Evolutionary conservation across 1,140 invertebrate species (phyloP), one percentile per base, ranked within the genome.

Genomic region (Leptinotarsa lineolata): DNA sequence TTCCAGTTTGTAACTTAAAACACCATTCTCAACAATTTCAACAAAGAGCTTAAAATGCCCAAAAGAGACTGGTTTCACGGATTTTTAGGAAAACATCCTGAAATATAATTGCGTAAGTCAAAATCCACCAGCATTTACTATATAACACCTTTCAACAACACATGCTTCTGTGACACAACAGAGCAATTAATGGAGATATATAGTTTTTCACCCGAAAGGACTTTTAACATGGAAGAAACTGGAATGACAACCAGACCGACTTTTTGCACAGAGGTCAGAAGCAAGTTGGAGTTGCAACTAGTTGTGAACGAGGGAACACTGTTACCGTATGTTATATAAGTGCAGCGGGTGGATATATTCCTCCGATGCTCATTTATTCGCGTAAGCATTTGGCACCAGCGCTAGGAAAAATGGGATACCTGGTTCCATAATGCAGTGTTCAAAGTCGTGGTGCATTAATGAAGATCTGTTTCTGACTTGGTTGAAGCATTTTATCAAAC

Each of bases 321-420:
- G 46, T 48, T 16, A 22, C 18, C 15, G 18, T 65, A 21, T 65
- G 63, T 65, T 65, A 15, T 30, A n/a, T 6, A 6, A 30, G 6
- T 30, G 30, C 11, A 30, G 30, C 1, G 30, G 30, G 30, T 30
- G 1, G 63, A n/a, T 65, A 22, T 13, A 24, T 15, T 22, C 63
- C 63, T 22, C 63, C 20, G 8, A 65, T 30, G 63, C 24, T 65
- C 16, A 65, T 65, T 65, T 65, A 65, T n/a, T 13, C 20, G 16
- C 20, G 63, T 24, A 21, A 65, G 15, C 63, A 2, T 22, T 18
- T 4, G n/a, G 8, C 1, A 30, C 30, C 30, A 30, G 8, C 0
- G 8, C 11, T 30, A 30, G 30, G 0, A 30, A 30, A 30, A 30
- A 30, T 30, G 30, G 30, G 8, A 30, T 30, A 30, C 1, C 6